A percentile compares a stretch with the other conserved stretches of the same genome.
phyloP scores from a whole-genome alignment of 2,888 invertebrate species.

The Entomobrya proxima region DNA sequence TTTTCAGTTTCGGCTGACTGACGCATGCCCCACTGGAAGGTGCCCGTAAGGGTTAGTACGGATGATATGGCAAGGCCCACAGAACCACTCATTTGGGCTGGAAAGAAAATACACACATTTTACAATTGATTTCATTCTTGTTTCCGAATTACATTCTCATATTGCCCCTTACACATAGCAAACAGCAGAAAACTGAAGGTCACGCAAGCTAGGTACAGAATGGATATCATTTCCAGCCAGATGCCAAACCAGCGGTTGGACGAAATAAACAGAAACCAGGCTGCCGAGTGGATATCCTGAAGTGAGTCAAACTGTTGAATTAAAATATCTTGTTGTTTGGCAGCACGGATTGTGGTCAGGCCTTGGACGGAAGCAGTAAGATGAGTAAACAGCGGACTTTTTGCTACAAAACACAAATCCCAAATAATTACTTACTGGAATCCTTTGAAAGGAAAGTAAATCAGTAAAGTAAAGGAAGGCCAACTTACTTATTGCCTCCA shows the following conservation, averaged over 20 bases:
- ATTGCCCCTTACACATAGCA: slow-evolving; percentile 80
- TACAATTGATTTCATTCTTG: not conserved
- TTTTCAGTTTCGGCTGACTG: slow-evolving; percentile 85
- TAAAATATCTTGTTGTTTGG: slow-evolving; percentile 87
- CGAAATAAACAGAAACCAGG: slow-evolving; percentile 93
- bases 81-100: slow-evolving; percentile 62
- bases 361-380: slow-evolving; percentile 92
- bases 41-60: slow-evolving; percentile 63
- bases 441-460: not conserved
- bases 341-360: slow-evolving; percentile 92
- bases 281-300: slow-evolving; percentile 86
- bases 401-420: slow-evolving; percentile 82
- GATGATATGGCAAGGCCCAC: slow-evolving; percentile 74
- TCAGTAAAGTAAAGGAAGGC: not conserved
- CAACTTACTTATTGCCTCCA: slow-evolving; percentile 65
- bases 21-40: slow-evolving; percentile 81
- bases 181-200: slow-evolving; percentile 87
- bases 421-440: too few species aligned
- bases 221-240: slow-evolving; percentile 92
- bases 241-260: slow-evolving; percentile 95
- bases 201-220: slow-evolving; percentile 89
- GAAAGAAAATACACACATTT: not conserved
- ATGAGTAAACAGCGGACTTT: slow-evolving; percentile 96
- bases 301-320: slow-evolving; percentile 86
- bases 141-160: not conserved